phyloP scores from a whole-genome alignment of 2,113 vertebrate species.

The Henicopernis longicauda region DNA sequence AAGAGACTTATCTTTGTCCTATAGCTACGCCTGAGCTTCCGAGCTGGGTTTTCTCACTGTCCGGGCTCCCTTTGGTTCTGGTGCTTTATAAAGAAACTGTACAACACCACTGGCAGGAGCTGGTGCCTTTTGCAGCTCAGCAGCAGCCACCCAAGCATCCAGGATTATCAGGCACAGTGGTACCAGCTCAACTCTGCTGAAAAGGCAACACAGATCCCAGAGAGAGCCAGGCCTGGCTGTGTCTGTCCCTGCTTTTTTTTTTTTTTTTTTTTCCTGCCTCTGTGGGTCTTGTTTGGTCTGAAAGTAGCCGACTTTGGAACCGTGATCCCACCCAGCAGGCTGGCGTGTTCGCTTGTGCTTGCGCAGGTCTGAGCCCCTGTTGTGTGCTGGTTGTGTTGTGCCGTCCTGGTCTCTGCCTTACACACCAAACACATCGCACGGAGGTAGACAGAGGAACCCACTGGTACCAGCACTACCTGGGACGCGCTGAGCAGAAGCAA shows the following conservation, averaged over 20 bases:
- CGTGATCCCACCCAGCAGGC: neutral
- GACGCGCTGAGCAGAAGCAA: neutral
- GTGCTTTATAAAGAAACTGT: neutral
- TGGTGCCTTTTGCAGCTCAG: neutral
- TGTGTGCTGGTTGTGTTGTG: neutral
- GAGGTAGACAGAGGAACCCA: neutral
- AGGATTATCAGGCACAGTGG: neutral
- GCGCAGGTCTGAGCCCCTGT: neutral
- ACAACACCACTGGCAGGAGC: neutral
- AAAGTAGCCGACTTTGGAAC: neutral
- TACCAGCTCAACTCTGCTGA: neutral
- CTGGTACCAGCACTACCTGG: rapidly evolving
- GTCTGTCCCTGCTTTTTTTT: neutral
- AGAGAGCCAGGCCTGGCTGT: neutral
- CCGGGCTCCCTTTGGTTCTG: neutral
- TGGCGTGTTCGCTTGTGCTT: neutral
- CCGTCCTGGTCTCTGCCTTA: neutral
- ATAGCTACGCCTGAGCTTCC: neutral
- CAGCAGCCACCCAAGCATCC: neutral
- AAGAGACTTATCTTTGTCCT: neutral
- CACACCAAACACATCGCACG: rapidly evolving
- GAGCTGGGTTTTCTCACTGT: neutral
- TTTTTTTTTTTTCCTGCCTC: neutral
- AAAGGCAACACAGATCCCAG: neutral
- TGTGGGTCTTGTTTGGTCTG: neutral